phyloP scores from a whole-genome alignment of 2,113 vertebrate species.

The Anoura caudifer region DNA sequence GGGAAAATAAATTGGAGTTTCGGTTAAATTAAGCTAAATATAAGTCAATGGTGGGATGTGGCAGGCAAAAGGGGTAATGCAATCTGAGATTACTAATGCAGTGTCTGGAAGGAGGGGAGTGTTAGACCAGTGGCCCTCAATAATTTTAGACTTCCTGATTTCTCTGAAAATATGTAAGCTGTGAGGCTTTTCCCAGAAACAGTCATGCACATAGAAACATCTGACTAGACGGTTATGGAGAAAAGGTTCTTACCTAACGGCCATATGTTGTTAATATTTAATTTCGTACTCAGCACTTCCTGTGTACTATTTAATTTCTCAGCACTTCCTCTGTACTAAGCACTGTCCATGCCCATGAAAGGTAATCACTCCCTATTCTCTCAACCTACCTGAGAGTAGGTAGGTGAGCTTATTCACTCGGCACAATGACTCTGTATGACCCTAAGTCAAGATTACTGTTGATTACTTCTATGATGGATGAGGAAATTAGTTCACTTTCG shows the following conservation, averaged over 20 bases:
- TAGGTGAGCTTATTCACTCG: not conserved
- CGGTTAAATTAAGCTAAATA: conserved; percentile 38
- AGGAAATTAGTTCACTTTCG: not conserved
- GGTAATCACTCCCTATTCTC: not conserved
- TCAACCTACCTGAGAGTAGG: not conserved
- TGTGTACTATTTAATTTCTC: not conserved
- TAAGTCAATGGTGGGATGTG: conserved; percentile 49
- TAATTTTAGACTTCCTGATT: not conserved
- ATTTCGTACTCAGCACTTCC: not conserved
- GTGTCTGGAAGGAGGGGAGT: not conserved
- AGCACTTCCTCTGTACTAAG: not conserved
- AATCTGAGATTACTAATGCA: not conserved
- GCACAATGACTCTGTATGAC: not conserved
- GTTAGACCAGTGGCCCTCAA: not conserved
- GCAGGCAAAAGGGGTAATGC: not conserved
- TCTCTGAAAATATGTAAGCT: not conserved
- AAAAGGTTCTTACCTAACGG: not conserved
- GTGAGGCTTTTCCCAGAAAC: not conserved
- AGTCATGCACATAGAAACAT: not conserved
- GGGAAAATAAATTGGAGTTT: conserved; percentile 45
- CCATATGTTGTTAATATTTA: not conserved
- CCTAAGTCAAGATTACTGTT: not conserved
- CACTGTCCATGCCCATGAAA: too few relatives aligned
- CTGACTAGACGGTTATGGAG: not conserved
- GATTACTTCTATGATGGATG: not conserved